Evolutionary conservation across 2,113 vertebrate genomes (phyloP).

Genomic region (Rhinoderma darwinii): DNA sequence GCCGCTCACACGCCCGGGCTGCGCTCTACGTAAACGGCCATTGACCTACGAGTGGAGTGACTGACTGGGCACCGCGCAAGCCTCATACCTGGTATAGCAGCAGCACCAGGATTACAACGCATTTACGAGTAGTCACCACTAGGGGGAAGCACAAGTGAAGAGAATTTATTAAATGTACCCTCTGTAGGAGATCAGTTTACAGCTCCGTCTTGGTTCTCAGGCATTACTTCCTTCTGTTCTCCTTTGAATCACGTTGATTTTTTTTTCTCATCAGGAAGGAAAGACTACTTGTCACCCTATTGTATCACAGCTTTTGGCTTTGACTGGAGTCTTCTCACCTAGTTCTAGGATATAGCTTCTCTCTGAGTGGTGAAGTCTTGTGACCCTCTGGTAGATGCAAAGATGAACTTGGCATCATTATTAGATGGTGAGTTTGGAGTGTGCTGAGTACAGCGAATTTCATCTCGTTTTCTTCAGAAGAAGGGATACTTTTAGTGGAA

Average conservation of each 20-base stretch:
- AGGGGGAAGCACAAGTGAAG: conserved; percentile 29
- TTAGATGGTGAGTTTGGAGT: conserved; percentile 63
- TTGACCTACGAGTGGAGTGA: conserved; percentile 61
- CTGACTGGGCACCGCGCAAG: background rate
- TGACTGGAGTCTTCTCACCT: background rate
- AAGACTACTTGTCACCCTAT: background rate
- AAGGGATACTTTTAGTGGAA: conserved; percentile 23
- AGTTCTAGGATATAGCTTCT: background rate
- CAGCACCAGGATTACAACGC: background rate
- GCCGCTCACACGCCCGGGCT: no score
- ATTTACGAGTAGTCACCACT: background rate
- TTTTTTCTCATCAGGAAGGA: background rate
- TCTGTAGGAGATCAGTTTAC: background rate
- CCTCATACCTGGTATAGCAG: conserved; percentile 19
- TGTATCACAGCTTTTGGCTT: background rate
- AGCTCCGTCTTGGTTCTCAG: conserved; percentile 36
- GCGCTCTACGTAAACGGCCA: conserved; percentile 31
- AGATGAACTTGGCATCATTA: conserved; percentile 61
- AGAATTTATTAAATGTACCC: background rate
- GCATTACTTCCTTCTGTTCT: conserved; percentile 15
- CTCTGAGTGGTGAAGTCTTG: conserved; percentile 58
- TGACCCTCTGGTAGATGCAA: conserved; percentile 37
- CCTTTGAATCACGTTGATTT: conserved; percentile 29
- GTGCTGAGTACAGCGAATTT: conserved; percentile 65
- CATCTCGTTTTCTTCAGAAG: conserved; percentile 45